Conservation (phyloP, 2,888 invertebrate genomes). For the Drosophila robusta region DNA sequence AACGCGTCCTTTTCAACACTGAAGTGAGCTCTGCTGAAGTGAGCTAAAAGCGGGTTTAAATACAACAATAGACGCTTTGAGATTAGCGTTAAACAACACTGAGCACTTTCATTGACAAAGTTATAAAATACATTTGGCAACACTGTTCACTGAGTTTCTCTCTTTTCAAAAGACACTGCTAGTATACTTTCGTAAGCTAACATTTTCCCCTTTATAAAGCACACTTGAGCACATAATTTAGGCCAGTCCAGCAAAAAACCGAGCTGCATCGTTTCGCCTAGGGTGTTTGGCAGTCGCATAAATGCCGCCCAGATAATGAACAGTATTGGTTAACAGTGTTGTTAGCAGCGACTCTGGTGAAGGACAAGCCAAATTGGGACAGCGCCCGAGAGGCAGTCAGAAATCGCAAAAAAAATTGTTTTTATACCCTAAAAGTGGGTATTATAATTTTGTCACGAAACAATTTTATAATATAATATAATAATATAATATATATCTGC, state of each 20-base stretch:
- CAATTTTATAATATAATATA: too few relatives aligned
- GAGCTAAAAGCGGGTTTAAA: too few relatives aligned
- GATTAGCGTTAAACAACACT: not conserved
- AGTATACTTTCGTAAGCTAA: too few relatives aligned
- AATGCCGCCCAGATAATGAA: conserved; percentile 55
- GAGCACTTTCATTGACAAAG: not conserved
- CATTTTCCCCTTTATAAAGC: too few relatives aligned
- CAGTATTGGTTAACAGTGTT: conserved; percentile 22
- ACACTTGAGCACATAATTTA: not conserved
- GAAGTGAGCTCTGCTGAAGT: too few relatives aligned
- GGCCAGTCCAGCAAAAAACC: not conserved
- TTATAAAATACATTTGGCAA: not conserved
- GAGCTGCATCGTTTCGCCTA: not conserved
- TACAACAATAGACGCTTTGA: too few relatives aligned
- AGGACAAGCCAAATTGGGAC: conserved; percentile 32
- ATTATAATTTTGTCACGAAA: too few relatives aligned
- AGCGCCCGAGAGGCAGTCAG: conserved; percentile 14
- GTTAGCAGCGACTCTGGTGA: conserved; percentile 1
- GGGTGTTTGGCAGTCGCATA: conserved; percentile 7
- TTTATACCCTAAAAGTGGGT: not conserved
- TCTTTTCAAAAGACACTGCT: too few relatives aligned
- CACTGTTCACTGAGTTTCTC: too few relatives aligned
- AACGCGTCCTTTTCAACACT: too few relatives aligned
- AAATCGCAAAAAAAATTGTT: conserved; percentile 1
- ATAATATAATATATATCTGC: too few relatives aligned